Conservation (phyloP, 2,888 invertebrate species). For the Tinea trinotella region DNA sequence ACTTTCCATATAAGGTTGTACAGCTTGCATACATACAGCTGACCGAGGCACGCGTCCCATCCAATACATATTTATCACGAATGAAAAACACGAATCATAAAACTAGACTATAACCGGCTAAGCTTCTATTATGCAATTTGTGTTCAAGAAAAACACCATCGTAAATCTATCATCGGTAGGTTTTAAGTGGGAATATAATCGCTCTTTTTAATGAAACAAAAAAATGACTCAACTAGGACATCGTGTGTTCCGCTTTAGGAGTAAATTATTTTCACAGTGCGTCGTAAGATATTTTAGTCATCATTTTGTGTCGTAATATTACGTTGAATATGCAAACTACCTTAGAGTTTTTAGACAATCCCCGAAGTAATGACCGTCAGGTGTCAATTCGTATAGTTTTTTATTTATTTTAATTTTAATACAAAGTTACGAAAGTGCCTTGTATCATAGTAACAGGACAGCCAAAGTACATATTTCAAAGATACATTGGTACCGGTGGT, state of each 20-base stretch:
- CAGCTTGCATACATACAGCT: conserved; percentile 68
- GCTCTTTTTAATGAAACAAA: background rate
- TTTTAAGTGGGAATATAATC: background rate
- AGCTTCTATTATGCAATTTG: conserved; percentile 40
- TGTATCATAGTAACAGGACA: too few species aligned
- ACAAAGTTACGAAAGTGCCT: too few species aligned
- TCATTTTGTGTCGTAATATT: too few species aligned
- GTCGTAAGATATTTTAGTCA: too few species aligned
- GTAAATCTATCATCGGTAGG: conserved; percentile 11
- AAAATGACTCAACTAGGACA: background rate
- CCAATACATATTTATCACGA: conserved; percentile 54
- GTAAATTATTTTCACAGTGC: too few species aligned
- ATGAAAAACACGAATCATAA: conserved; percentile 45
- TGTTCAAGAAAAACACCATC: background rate
- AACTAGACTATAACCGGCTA: conserved; percentile 40
- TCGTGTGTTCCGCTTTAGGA: background rate
- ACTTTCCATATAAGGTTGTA: conserved; percentile 63
- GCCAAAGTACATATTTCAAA: too few species aligned
- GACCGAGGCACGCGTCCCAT: conserved; percentile 60
- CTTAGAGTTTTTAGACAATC: too few species aligned
- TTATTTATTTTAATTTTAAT: too few species aligned
- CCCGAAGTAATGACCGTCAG: too few species aligned
- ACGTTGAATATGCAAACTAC: too few species aligned
- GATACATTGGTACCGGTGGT: too few species aligned
- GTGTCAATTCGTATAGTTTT: too few species aligned